Conservation (phyloP, 2,888 invertebrate genomes). For the Podotricha telesiphe region DNA sequence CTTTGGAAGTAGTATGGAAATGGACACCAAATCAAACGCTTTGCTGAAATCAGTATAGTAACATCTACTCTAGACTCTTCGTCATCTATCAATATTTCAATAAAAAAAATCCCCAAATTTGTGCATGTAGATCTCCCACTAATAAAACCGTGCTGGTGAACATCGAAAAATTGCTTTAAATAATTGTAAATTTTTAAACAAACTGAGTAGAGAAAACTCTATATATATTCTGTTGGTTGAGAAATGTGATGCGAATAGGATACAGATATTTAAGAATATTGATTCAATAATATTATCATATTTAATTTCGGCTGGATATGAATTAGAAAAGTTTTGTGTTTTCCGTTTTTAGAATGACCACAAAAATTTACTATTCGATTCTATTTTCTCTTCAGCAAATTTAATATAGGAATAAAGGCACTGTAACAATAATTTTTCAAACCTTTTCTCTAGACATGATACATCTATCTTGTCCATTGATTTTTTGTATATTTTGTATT, state of each 20-base stretch:
- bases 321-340: background rate
- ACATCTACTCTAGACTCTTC: too few species aligned
- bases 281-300: background rate
- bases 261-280: slow-evolving; percentile 8
- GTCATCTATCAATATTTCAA: too few species aligned
- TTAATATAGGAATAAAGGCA: slow-evolving; percentile 19
- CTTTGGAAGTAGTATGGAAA: too few species aligned
- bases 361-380: slow-evolving; percentile 15
- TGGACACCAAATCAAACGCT: too few species aligned
- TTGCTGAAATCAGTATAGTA: too few species aligned
- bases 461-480: slow-evolving; percentile 15
- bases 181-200: too few species aligned
- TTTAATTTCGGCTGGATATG: slow-evolving; percentile 16
- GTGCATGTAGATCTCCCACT: too few species aligned
- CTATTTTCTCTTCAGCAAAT: background rate
- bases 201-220: too few species aligned
- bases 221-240: too few species aligned
- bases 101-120: too few species aligned
- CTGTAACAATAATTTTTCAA: slow-evolving; percentile 2
- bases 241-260: slow-evolving; percentile 16
- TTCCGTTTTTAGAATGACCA: slow-evolving; percentile 25
- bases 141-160: too few species aligned
- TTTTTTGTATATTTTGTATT: slow-evolving; percentile 33
- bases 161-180: too few species aligned
- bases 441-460: background rate